phyloP scores from a whole-genome alignment of 2,113 vertebrate species.

The Geococcyx californianus region DNA sequence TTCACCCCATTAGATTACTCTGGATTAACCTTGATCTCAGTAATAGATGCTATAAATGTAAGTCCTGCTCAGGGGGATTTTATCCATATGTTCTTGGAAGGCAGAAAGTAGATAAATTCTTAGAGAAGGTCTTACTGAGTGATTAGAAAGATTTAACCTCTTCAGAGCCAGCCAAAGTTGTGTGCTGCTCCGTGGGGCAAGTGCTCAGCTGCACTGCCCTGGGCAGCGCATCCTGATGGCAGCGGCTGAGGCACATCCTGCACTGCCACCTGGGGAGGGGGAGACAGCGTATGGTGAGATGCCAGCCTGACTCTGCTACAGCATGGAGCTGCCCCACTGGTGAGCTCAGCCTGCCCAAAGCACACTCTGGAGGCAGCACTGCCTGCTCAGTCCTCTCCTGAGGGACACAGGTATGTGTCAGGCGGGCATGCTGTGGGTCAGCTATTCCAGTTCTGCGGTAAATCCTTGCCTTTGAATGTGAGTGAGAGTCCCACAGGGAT shows the following conservation, averaged over 20 bases:
- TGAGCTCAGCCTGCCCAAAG: neutral
- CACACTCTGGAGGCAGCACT: neutral
- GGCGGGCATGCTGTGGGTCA: neutral
- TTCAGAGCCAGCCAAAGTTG: neutral
- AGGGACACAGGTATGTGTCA: neutral
- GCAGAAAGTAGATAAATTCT: constrained; percentile 67
- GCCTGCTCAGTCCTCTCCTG: neutral
- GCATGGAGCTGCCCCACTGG: rapidly evolving
- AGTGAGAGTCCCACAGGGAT: neutral
- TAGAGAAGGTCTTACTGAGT: constrained; percentile 48
- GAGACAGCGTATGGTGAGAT: rapidly evolving
- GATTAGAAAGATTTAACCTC: constrained; percentile 66
- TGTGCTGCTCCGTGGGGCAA: rapidly evolving
- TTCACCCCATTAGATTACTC: constrained; percentile 71
- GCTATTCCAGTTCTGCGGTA: neutral
- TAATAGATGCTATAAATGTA: constrained; percentile 69
- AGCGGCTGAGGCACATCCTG: rapidly evolving
- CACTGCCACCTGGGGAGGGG: neutral
- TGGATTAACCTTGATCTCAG: constrained; percentile 72
- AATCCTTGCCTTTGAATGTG: neutral
- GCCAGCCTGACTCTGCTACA: neutral
- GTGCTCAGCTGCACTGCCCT: neutral
- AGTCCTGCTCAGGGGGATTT: constrained; percentile 68
- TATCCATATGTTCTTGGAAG: constrained; percentile 70
- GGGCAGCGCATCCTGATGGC: neutral